Evolutionary conservation across 2,888 invertebrate genomes (phyloP).

Genomic region (Rhamphomyia laevipes): DNA sequence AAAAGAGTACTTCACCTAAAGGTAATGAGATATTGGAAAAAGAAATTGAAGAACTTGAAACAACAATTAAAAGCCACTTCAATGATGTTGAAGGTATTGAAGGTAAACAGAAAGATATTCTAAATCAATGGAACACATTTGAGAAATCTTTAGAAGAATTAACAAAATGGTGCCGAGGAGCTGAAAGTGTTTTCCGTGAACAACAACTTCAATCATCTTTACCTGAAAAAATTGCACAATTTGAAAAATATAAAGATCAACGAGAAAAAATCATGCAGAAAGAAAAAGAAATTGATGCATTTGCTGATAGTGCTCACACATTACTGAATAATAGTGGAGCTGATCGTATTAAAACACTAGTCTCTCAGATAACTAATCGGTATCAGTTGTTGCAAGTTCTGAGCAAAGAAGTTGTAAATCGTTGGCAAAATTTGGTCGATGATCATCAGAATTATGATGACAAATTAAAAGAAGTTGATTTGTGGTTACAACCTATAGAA

Average conservation of each 20-base stretch:
- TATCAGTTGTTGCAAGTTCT: slow-evolving; percentile 69
- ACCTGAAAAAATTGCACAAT: slow-evolving; percentile 65
- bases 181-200: slow-evolving; percentile 75
- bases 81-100: slow-evolving; percentile 55
- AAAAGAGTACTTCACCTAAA: slow-evolving; percentile 67
- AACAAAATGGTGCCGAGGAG: slow-evolving; percentile 74
- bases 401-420: slow-evolving; percentile 75
- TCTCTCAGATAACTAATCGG: slow-evolving; percentile 79
- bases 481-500: slow-evolving; percentile 70
- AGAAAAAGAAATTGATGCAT: slow-evolving; percentile 76
- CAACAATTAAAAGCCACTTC: slow-evolving; percentile 54
- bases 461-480: slow-evolving; percentile 58
- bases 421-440: slow-evolving; percentile 71
- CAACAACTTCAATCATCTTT: slow-evolving; percentile 71
- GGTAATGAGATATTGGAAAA: slow-evolving; percentile 62
- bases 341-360: slow-evolving; percentile 72
- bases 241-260: slow-evolving; percentile 58
- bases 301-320: slow-evolving; percentile 80
- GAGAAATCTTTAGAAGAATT: slow-evolving; percentile 69
- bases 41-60: slow-evolving; percentile 59
- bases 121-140: slow-evolving; percentile 78
- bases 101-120: slow-evolving; percentile 58
- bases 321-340: slow-evolving; percentile 73
- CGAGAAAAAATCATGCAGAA: slow-evolving; percentile 65
- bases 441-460: slow-evolving; percentile 72